These are phyloP conservation scores for Abramis brama DNA, from an alignment of 2,113 vertebrate genomes.

Conservation along the genomic window DNA sequence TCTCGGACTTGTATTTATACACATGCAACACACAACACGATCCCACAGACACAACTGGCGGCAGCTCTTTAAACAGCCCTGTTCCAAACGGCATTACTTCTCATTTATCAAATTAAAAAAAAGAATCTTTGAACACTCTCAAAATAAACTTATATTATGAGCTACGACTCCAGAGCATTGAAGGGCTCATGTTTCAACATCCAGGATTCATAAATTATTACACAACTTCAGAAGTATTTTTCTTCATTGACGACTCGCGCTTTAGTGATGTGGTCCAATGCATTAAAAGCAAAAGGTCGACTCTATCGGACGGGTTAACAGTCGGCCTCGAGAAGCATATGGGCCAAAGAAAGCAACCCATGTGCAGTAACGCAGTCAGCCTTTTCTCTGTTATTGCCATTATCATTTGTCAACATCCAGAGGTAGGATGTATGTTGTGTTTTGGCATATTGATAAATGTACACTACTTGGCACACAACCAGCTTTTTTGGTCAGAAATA, in stretches of 20 bases:
- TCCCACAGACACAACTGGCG: neutral
- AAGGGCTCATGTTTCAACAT: conserved; percentile 60
- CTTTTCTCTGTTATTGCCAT: conserved; percentile 60
- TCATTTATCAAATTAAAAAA: conserved; percentile 28
- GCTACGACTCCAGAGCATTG: conserved; percentile 56
- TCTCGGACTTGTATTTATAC: neutral
- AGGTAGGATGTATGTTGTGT: neutral
- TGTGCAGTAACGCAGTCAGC: conserved; percentile 57
- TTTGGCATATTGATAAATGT: neutral
- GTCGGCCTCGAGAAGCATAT: neutral
- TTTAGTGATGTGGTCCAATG: conserved; percentile 62
- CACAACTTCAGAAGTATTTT: conserved; percentile 43
- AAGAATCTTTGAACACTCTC: conserved; percentile 29
- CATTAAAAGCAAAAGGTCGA: conserved; percentile 55
- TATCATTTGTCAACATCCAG: conserved; percentile 58
- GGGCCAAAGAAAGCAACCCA: conserved; percentile 71
- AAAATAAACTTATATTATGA: conserved; percentile 38
- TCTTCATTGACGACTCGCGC: conserved; percentile 56
- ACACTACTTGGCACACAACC: conserved; percentile 1
- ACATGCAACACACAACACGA: neutral
- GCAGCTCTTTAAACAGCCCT: neutral
- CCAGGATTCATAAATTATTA: conserved; percentile 55
- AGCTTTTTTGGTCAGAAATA: neutral
- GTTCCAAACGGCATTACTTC: neutral
- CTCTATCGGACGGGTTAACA: conserved; percentile 48